Evolutionary conservation across 2,797 vertebrate species (phyloP), one percentile per base, ranked within the genome.

Genomic region (Sphenodon punctatus): DNA sequence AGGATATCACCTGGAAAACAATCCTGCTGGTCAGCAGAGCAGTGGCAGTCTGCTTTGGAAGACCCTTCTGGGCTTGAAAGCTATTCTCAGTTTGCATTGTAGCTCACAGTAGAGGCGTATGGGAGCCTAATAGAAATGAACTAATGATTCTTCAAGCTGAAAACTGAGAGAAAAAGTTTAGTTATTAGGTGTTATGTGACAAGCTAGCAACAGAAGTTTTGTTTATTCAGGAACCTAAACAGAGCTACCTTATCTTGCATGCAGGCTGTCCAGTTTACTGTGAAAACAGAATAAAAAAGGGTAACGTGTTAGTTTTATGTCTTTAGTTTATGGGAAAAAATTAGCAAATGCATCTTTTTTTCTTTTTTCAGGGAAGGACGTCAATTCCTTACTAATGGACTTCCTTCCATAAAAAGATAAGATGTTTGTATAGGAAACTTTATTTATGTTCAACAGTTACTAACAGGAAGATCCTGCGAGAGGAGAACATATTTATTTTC

Each of bases 381-480:
- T 96, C 94, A 95, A 82, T 96, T 94, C 80, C 94, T 92, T 92
- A 94, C 93, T 94, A 93, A 94, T 93, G 87, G 89, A 93, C 93
- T 96, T 97, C 96, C 95, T 96, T 95, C 91, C 94, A 91, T 87
- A 90, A 87, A 90, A 93, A 94, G 96, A 96, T 96, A 97, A 97
- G 94, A 89, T 87, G 94, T 96, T 97, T 97, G 94, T 96, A 95
- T 93, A 87, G 82, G 91, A 94, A 88, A 88, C 82, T 88, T 90
- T 95, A 94, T 95, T 96, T 94, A 92, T 94, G 60, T 91, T 91
- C 88, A 77, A 84, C 90, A 90, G 93, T 96, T 95, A 88, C 94
- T 87, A 89, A 94, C 87, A 91, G 86, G 93, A 94, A 92, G 78
- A 88, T 94, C 94, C 90, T 92, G 90, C 88, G 46, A 83, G 85